Evolutionary conservation across 37 sponge, comb jelly and placozoan genomes (phyloP).

Genomic region (Geodia barretti): DNA sequence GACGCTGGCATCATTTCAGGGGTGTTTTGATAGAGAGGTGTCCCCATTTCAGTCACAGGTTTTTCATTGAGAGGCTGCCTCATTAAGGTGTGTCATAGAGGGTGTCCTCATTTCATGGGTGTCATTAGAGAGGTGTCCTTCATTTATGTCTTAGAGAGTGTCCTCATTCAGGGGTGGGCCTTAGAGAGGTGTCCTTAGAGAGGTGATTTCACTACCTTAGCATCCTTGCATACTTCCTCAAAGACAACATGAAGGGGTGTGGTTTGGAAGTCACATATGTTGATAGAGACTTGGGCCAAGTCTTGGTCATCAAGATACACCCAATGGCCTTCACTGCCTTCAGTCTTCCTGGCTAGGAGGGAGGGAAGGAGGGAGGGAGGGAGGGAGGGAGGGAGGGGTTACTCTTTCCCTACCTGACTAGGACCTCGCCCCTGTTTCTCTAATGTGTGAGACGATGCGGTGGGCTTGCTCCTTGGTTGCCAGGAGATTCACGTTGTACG

Average conservation of each 20-base stretch:
- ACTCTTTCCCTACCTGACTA: constrained; percentile 34
- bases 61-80: too few species aligned
- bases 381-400: too few species aligned
- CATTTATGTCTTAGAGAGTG: too few species aligned
- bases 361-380: too few species aligned
- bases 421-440: constrained; percentile 79
- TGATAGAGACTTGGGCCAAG: constrained; percentile 89
- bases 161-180: too few species aligned
- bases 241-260: constrained; percentile 80
- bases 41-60: too few species aligned
- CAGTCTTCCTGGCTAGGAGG: constrained; percentile 73
- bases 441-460: constrained; percentile 83
- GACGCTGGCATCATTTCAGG: too few species aligned
- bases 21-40: too few species aligned
- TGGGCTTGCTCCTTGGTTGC: constrained; percentile 96
- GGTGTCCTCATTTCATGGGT: too few species aligned
- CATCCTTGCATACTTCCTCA: constrained; percentile 80
- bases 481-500: constrained; percentile 96
- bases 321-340: constrained; percentile 80
- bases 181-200: too few species aligned
- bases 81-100: too few species aligned
- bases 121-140: too few species aligned
- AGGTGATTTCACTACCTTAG: constrained; percentile 75
- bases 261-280: constrained; percentile 76
- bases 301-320: constrained; percentile 80